phyloP scores from a whole-genome alignment of 2,888 invertebrate genomes.

The Andrena haemorrhoa region DNA sequence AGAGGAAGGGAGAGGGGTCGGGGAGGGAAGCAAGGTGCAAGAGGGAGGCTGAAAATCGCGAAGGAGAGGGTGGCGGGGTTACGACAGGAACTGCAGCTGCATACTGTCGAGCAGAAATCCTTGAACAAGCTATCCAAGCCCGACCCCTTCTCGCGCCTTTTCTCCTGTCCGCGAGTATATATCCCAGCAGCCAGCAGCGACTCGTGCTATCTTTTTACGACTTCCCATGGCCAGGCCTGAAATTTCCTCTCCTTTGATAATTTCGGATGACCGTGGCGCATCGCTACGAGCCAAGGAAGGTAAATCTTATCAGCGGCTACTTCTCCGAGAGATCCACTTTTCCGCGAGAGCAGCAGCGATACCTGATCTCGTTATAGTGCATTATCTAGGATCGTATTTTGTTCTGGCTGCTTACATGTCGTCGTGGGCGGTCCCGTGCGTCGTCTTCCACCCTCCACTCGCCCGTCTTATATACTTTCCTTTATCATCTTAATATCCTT shows the following conservation, averaged over 20 bases:
- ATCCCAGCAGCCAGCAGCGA: slow-evolving; percentile 13
- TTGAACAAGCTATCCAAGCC: slow-evolving; percentile 66
- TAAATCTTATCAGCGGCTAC: slow-evolving; percentile 55
- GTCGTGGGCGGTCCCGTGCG: slow-evolving; percentile 31
- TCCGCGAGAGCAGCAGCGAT: slow-evolving; percentile 30
- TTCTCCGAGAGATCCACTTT: slow-evolving; percentile 44
- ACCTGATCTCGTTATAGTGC: slow-evolving; percentile 51
- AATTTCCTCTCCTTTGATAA: slow-evolving; percentile 60
- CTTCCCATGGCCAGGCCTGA: slow-evolving; percentile 41
- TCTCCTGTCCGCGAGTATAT: slow-evolving; percentile 12
- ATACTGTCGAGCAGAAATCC: slow-evolving; percentile 67
- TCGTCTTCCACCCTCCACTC: not conserved
- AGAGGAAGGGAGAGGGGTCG: slow-evolving; percentile 29
- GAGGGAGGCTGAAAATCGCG: slow-evolving; percentile 27
- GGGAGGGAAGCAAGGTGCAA: slow-evolving; percentile 46
- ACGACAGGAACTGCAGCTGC: slow-evolving; percentile 67
- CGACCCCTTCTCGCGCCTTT: slow-evolving; percentile 27
- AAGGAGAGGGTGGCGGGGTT: slow-evolving; percentile 44
- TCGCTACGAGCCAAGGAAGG: not conserved
- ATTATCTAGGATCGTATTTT: slow-evolving; percentile 57
- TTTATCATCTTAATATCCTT: slow-evolving; percentile 29
- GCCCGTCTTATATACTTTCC: slow-evolving; percentile 5
- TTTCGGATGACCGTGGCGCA: slow-evolving; percentile 39
- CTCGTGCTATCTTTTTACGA: slow-evolving; percentile 48
- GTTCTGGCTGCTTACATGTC: slow-evolving; percentile 26